Base-by-base conservation (phyloP, 2,113 vertebrate species). In the Suncus etruscus region DNA sequence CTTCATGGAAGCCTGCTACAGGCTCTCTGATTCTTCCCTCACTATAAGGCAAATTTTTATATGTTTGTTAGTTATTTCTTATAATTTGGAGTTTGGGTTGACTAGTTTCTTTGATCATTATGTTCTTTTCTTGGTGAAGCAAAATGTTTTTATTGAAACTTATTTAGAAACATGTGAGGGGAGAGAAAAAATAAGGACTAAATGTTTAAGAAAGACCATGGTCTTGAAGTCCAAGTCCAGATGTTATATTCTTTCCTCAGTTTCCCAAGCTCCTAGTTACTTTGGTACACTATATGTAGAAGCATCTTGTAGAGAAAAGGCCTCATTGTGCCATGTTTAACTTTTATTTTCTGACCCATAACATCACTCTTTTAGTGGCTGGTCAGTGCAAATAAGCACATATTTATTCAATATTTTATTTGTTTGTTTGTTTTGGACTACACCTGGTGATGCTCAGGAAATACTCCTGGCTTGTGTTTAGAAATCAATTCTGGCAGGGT, bases 301-400 rank as follows among this genome's bases (percentile, higher is more conserved):
- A 65, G 16, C 61, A 5, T 72, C 11, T 3, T 0, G 1, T n/a
- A 54, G 45, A 63, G 25, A 65, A 77, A 75, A 83, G 6, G 1
- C 63, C 80, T 75, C 84, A 31, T 75, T 65, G 29, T 70, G 16
- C 14, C 8, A 25, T 73, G 11, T 86, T 81, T 95, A 69, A 50
- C 89, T 92, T 83, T 51, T 78, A 74, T 92, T 94, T 69, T 81
- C 77, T 80, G 70, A 89, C 76, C 24, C 18, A 58, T 80, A 66
- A 32, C 89, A 58, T 69, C 75, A 77, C 72, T 77, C 69, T 91
- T 80, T 61, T 90, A 78, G 77, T 80, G 73, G 80, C 83, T 90
- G 76, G 69, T 85, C 48, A 81, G 32, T 63, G 73, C 72, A 83
- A n/a, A 39, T 84, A 73, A 88, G 15, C 73, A 83, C 83, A 73